Conservation (phyloP, 2,797 vertebrate species). For the Pterois miles region DNA sequence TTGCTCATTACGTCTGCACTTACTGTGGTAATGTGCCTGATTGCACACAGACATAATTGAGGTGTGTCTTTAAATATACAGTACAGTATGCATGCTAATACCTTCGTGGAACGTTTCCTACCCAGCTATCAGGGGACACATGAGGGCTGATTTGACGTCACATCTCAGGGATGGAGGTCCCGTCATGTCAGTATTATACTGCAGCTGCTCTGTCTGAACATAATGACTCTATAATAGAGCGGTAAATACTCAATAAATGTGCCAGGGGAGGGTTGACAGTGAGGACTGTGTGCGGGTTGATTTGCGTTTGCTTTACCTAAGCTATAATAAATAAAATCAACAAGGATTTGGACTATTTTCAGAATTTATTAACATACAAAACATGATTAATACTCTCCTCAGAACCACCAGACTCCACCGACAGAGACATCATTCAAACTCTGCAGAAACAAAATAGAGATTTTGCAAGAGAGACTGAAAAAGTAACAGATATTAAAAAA, state of each 20-base stretch:
- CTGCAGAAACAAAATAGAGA: no score
- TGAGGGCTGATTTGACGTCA: slow-evolving; percentile 14
- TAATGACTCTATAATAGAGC: slow-evolving; percentile 19
- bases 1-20: background rate
- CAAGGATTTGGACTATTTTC: no score
- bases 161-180: background rate
- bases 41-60: background rate
- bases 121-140: background rate
- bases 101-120: background rate
- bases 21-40: slow-evolving; percentile 29
- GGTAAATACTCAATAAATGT: slow-evolving; percentile 16
- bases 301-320: background rate
- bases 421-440: no score
- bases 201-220: slow-evolving; percentile 21
- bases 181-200: slow-evolving; percentile 8
- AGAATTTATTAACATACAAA: no score
- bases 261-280: background rate
- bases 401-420: no score
- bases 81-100: background rate
- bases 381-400: no score
- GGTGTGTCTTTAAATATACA: background rate
- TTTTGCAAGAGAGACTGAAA: no score
- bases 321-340: no score
- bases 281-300: background rate
- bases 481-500: no score